A percentile compares a stretch with the other conserved stretches of the same genome.
These are phyloP conservation scores for Psammodynastes pulverulentus DNA, from an alignment of 2,113 vertebrate genomes.

Conservation along the genomic window DNA sequence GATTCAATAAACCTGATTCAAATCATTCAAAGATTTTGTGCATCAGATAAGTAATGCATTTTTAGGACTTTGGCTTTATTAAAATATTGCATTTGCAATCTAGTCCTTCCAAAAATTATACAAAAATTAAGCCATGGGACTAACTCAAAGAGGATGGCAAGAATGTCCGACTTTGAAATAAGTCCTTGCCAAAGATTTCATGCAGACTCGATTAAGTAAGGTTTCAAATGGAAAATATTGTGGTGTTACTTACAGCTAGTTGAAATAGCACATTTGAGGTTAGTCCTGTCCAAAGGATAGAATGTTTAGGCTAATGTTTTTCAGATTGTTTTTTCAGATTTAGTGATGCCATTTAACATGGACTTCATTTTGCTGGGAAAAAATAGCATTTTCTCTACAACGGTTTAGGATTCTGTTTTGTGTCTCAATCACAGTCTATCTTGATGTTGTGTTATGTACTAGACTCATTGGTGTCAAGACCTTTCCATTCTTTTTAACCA, in stretches of 20 bases:
- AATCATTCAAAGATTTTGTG: not conserved
- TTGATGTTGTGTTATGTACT: not conserved
- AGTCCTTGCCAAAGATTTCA: not conserved
- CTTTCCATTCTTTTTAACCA: constrained; percentile 17
- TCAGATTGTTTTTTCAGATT: not conserved
- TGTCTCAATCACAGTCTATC: not conserved
- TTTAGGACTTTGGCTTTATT: not conserved
- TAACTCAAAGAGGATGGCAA: not conserved
- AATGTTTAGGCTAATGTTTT: not conserved
- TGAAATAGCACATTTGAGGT: not conserved
- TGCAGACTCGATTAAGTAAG: not conserved
- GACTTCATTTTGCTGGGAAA: constrained; percentile 5
- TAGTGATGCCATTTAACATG: not conserved
- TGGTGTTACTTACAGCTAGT: constrained; percentile 6
- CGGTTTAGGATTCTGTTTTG: constrained; percentile 6
- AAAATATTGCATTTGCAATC: not conserved
- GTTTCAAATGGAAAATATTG: not conserved
- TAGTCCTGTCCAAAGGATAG: not conserved
- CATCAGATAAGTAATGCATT: not conserved
- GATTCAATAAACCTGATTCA: not conserved
- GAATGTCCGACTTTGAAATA: not conserved
- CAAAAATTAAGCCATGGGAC: not conserved
- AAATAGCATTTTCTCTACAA: not conserved
- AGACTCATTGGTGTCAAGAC: not conserved
- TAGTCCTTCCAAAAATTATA: not conserved